These are phyloP conservation scores for Gephyroberyx darwinii DNA, from an alignment of 2,797 vertebrate genomes.

Conservation along the genomic window DNA sequence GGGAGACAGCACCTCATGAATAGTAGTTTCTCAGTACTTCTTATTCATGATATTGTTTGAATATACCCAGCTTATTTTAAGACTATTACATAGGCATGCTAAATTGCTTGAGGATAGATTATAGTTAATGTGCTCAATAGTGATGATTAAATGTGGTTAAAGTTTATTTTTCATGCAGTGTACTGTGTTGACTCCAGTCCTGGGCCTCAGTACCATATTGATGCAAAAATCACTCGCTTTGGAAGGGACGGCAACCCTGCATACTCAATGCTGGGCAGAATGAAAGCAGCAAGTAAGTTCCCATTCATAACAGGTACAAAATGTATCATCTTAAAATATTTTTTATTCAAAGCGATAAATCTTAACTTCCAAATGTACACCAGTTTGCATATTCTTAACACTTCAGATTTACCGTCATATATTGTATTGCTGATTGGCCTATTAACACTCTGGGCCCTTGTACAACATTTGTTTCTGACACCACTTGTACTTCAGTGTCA, in stretches of 20 bases:
- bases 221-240: constrained; percentile 86
- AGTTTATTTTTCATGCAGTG: constrained; percentile 70
- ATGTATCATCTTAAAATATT: no score
- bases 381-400: neutral
- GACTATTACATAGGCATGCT: neutral
- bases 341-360: no score
- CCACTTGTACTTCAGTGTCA: constrained; percentile 29
- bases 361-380: neutral
- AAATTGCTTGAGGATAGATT: neutral
- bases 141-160: neutral
- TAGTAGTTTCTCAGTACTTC: neutral
- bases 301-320: neutral
- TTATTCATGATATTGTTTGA: neutral
- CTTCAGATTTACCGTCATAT: neutral
- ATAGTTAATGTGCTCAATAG: neutral
- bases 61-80: neutral
- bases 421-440: neutral
- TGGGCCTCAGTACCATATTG: constrained; percentile 85
- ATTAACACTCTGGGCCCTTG: neutral
- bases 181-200: constrained; percentile 82
- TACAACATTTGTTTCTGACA: constrained; percentile 29
- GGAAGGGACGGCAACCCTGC: constrained; percentile 84
- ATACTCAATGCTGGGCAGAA: constrained; percentile 85
- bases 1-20: constrained; percentile 50
- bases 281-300: constrained; percentile 74